These are phyloP conservation scores for Microtus richardsoni DNA, from an alignment of 2,113 vertebrate species.

Conservation along the genomic window DNA sequence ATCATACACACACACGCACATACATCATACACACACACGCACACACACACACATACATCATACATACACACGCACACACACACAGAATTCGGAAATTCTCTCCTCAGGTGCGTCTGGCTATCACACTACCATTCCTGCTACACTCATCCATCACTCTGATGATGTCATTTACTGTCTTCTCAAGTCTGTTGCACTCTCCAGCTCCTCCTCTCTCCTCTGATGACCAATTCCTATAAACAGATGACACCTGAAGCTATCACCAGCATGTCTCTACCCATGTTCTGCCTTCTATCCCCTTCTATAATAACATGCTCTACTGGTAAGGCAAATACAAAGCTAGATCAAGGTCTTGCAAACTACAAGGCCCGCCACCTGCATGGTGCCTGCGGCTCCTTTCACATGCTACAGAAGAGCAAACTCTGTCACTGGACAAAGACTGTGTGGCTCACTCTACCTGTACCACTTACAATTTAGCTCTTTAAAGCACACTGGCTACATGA, in stretches of 20 bases:
- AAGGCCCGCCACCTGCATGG: not conserved
- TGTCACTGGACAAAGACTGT: not conserved
- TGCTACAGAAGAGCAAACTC: not conserved
- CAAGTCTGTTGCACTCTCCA: not conserved
- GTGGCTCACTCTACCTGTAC: not conserved
- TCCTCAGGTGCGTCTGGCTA: not conserved
- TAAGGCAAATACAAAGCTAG: not conserved
- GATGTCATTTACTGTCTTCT: not conserved
- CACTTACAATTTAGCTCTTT: not conserved
- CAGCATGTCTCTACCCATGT: too few species aligned
- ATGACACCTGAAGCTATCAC: not conserved
- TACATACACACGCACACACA: not conserved
- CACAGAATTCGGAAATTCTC: not conserved
- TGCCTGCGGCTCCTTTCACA: not conserved
- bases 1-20: not conserved
- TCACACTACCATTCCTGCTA: not conserved
- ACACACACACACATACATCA: not conserved
- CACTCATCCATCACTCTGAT: not conserved
- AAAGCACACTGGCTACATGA: not conserved
- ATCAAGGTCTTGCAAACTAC: not conserved
- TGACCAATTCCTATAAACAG: not conserved
- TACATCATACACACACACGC: not conserved
- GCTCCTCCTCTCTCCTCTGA: slow-evolving; percentile 18
- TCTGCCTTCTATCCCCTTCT: not conserved
- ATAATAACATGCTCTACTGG: not conserved